Evolutionary conservation across 1,140 invertebrate species (phyloP), one percentile per base, ranked within the genome.

Genomic region (Cheumatopsyche charites): DNA sequence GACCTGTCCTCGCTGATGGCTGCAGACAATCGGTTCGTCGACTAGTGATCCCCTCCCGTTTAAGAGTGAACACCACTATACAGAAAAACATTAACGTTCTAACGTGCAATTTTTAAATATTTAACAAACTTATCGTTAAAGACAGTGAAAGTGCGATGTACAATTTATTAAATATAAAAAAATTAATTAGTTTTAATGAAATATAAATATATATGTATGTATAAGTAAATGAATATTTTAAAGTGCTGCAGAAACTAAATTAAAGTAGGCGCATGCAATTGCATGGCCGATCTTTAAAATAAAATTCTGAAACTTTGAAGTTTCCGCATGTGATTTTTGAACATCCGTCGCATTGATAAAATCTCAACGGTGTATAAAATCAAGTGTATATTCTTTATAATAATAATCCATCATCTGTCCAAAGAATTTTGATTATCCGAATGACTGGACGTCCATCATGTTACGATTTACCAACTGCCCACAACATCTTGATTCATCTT

Each of bases 71-170:
- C 15, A 26, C n/a, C 17, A 69, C 9, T 19, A 41, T 12, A 42
- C 23, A 62, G 6, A 41, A 12, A 25, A 47, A 25, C 11, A 36
- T 4, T 4, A 36, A 36, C 29, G 29, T 36, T 36, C 21, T 41
- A 73, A 76, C 70, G 78, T 80, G 78, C 79, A 73, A 80, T 81
- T 76, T 49, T 69, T 5, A 42, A 42, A 67, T 47, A 15, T 15
- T n/a, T 7, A 17, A 45, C 43, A 15, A 71, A 19, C 49, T n/a
- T 49, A 29, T 68, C 15, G 62, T 63, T 26, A 12, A 6, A 13
- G 11, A n/a, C 11, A 7, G 62, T n/a, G 19, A 3, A 15, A 63
- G 19, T 63, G 12, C 11, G 12, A 61, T 25, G 17, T 61, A 61
- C 23, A 13, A 17, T 61, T 61, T 61, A 19, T 2, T 49, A 49